Evolutionary conservation across 2,888 invertebrate species (phyloP).

Genomic region (Lasioglossum zephyrum): DNA sequence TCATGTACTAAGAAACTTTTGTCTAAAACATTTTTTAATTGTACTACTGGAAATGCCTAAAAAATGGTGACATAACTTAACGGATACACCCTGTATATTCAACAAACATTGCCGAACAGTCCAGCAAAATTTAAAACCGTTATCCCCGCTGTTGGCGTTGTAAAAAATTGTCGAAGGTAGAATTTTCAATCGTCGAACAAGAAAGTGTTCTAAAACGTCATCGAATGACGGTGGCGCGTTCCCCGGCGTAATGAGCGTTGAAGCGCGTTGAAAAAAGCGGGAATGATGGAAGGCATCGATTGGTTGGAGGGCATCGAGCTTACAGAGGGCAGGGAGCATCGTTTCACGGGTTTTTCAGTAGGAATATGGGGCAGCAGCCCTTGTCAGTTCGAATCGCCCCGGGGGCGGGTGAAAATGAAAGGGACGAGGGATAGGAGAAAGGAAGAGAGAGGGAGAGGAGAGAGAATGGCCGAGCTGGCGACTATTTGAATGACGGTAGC

Average conservation of each 20-base stretch:
- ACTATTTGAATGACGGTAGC: constrained; percentile 30
- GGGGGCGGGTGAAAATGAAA: constrained; percentile 35
- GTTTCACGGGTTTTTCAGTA: constrained; percentile 30
- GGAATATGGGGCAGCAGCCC: constrained; percentile 47
- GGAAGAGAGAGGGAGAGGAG: background rate
- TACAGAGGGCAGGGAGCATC: background rate
- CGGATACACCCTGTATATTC: no score
- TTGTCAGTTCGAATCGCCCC: constrained; percentile 38
- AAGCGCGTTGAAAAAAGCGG: background rate
- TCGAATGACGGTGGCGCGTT: background rate
- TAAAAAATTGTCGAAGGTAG: background rate
- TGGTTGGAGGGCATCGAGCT: constrained; percentile 5
- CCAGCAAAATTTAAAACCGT: background rate
- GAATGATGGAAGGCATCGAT: constrained; percentile 7
- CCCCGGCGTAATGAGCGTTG: background rate
- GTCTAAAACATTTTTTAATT: no score
- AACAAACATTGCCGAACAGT: background rate
- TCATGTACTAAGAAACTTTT: no score
- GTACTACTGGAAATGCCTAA: no score
- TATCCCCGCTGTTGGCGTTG: background rate
- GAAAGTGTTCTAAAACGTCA: background rate
- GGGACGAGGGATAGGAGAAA: background rate
- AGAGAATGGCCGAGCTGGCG: background rate
- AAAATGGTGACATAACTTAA: no score
- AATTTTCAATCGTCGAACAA: background rate